Conservation (phyloP, 1,140 invertebrate species). For the Lepeophtheirus salmonis region DNA sequence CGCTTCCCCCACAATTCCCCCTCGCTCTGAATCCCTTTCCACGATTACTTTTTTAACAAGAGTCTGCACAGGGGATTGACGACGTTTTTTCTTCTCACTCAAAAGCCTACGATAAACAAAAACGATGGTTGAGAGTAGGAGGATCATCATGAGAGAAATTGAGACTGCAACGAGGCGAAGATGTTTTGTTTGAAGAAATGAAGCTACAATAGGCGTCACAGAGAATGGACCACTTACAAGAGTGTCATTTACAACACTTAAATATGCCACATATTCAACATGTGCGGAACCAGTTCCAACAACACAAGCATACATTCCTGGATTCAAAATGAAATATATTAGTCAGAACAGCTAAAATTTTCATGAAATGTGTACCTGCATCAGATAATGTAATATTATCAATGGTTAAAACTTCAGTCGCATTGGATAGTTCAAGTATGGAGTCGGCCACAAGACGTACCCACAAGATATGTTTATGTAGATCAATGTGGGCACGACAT, state of each 20-base stretch:
- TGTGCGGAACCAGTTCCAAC: conserved; percentile 40
- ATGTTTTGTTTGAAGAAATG: background rate
- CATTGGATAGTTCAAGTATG: conserved; percentile 21
- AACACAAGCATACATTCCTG: conserved; percentile 81
- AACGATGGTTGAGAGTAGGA: background rate
- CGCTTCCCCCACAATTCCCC: conserved; percentile 18
- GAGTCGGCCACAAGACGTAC: conserved; percentile 5
- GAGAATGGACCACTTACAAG: background rate
- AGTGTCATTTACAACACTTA: conserved; percentile 60
- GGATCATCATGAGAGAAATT: conserved; percentile 14
- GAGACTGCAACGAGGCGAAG: background rate
- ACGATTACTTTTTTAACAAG: conserved; percentile 73
- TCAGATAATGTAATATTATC: conserved; percentile 64
- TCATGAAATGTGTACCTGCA: conserved; percentile 29
- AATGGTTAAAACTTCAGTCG: conserved; percentile 49
- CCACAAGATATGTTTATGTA: conserved; percentile 6
- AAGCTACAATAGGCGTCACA: background rate
- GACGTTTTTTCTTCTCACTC: background rate
- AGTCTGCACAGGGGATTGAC: conserved; percentile 49
- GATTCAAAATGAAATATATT: background rate
- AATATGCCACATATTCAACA: conserved; percentile 49
- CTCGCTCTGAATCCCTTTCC: conserved; percentile 33
- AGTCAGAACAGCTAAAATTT: background rate
- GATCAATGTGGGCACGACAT: conserved; percentile 4
- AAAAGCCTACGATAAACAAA: background rate